Evolutionary conservation across 2,888 invertebrate species (phyloP), one percentile per base, ranked within the genome.

Genomic region (Dasysyrphus tricinctus): DNA sequence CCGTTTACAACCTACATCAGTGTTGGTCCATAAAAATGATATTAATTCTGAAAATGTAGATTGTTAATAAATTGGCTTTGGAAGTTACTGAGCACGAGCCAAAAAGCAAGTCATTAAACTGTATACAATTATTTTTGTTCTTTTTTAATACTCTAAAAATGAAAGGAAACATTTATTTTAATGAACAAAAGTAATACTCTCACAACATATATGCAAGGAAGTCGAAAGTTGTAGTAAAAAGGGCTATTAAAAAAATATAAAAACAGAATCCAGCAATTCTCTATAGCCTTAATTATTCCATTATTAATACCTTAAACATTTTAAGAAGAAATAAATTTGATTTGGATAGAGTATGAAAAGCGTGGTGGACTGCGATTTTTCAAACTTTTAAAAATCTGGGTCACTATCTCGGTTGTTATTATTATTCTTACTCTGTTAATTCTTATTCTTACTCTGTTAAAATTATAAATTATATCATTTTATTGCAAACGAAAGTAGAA

Each of bases 11-110:
- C 12, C 16, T 16, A 57, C 34, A 34, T 37, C 34, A 8, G 14
- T 24, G 7, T 39, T 39, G 61, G 24, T 39, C 24, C 39, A 61
- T 39, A 61, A 61, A 61, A 61, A 24, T 61, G 39, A 61, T 61
- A 39, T 24, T 59, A 59, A 59, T 39, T 39, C 59, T 7, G 16
- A 59, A 59, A 59, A 59, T 59, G 59, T 59, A 19, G 39, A 59
- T 24, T 39, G 12, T 39, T 14, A 11, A 19, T 59, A 24, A 12
- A 39, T 39, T 59, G 11, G 12, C 37, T 24, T 59, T 59, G 34
- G 6, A 16, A 37, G 57, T 59, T 34, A 9, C 34, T 34, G n/a
- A 56, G 34, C 34, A 57, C 57, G 34, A 57, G 34, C 2, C 16
- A 34, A 9, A 37, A 37, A 57, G 57, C 12, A 5, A 57, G 34